Percentiles rank a stretch among this genome's conserved stretches.
Evolutionary conservation across 2,797 vertebrate species (phyloP).

Genomic region (Spondyliosoma cantharus): DNA sequence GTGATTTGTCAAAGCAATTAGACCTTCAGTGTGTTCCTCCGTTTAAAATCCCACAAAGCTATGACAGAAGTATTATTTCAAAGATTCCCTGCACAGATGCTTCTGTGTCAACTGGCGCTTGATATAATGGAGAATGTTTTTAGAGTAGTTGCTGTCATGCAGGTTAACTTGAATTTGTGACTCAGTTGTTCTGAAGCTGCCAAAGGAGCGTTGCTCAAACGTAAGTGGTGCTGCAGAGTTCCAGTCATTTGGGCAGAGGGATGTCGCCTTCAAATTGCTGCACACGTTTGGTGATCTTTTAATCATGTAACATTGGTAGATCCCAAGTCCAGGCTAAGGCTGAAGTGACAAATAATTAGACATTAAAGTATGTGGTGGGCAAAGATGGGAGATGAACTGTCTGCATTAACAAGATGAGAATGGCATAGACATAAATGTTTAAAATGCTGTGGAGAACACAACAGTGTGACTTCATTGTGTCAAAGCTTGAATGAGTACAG

Average conservation of each 20-base stretch:
- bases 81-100: conserved; percentile 18
- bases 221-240: not conserved
- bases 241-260: not conserved
- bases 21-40: conserved; percentile 22
- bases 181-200: conserved; percentile 19
- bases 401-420: conserved; percentile 17
- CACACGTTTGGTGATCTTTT: conserved; percentile 21
- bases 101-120: conserved; percentile 9
- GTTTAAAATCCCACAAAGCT: conserved; percentile 28
- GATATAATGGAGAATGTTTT: conserved; percentile 25
- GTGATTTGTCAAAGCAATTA: conserved; percentile 64
- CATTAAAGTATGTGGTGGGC: not conserved
- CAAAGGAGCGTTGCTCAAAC: conserved; percentile 33
- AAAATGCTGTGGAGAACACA: conserved; percentile 31
- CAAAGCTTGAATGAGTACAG: conserved; percentile 40
- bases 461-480: conserved; percentile 38
- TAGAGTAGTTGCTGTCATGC: conserved; percentile 15
- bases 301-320: not conserved
- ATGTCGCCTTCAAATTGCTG: not conserved
- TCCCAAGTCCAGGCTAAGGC: conserved; percentile 10
- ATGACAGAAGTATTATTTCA: conserved; percentile 41
- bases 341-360: conserved; percentile 19
- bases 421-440: conserved; percentile 36
- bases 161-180: conserved; percentile 26
- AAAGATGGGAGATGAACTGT: not conserved